These are phyloP conservation scores for Danio choprae DNA, from an alignment of 2,797 vertebrate genomes.

Conservation along the genomic window DNA sequence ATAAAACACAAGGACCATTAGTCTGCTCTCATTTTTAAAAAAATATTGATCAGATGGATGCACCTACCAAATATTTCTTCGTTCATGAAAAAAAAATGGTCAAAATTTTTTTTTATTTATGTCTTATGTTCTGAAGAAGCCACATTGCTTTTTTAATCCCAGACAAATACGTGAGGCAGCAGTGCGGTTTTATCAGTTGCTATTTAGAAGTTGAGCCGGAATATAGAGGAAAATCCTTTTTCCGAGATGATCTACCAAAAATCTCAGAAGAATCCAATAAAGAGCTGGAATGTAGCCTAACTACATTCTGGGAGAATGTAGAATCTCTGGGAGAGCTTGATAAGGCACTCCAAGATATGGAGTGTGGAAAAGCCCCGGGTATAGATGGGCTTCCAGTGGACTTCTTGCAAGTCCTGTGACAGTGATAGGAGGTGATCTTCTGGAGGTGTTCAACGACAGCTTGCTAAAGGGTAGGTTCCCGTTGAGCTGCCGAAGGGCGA, in stretches of 20 bases:
- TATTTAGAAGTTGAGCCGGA: not conserved
- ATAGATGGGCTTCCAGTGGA: not conserved
- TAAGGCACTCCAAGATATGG: not conserved
- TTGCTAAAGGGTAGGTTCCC: no score
- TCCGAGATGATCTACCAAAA: not conserved
- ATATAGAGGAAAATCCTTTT: not conserved
- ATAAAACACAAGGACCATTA: not conserved
- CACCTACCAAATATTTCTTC: not conserved
- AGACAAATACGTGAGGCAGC: not conserved
- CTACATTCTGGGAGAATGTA: no score
- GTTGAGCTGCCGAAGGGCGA: no score
- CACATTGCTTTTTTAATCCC: not conserved
- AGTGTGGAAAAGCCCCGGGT: not conserved
- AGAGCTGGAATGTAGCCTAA: not conserved
- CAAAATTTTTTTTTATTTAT: no score
- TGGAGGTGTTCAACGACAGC: not conserved
- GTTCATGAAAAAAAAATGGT: not conserved
- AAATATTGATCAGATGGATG: not conserved
- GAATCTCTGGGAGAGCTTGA: not conserved
- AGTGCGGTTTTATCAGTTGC: not conserved
- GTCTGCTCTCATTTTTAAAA: no score
- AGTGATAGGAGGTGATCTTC: not conserved
- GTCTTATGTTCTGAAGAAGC: no score
- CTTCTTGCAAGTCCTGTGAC: not conserved
- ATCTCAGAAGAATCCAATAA: not conserved